Conservation (phyloP, 1,140 invertebrate genomes). For the Protaetia brevitarsis region DNA sequence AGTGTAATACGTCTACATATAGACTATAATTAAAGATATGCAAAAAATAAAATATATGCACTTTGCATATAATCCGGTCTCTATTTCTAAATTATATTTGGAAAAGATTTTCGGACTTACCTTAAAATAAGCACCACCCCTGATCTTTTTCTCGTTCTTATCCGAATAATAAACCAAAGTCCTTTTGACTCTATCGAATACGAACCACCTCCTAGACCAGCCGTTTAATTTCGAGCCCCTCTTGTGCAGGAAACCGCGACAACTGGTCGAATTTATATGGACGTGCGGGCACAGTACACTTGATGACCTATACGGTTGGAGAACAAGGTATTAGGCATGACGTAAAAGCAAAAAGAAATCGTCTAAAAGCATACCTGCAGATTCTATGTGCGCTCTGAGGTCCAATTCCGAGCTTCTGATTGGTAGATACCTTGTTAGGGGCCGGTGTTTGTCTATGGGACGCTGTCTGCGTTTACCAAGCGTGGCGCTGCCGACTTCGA, state of each 20-base stretch:
- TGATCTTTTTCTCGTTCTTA: slow-evolving; percentile 80
- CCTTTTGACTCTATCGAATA: slow-evolving; percentile 85
- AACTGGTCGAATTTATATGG: slow-evolving; percentile 72
- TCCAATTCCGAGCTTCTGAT: slow-evolving; percentile 86
- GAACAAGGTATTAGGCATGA: no score
- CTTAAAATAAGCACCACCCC: slow-evolving; percentile 91
- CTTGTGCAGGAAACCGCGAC: slow-evolving; percentile 88
- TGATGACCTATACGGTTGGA: slow-evolving; percentile 75
- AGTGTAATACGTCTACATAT: no score
- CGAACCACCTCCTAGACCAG: slow-evolving; percentile 96
- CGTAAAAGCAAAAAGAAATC: no score
- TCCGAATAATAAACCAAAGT: slow-evolving; percentile 90
- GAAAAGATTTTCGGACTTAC: slow-evolving; percentile 48
- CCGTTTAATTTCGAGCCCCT: slow-evolving; percentile 88
- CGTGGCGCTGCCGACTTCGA: slow-evolving; percentile 39
- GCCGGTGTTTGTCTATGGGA: slow-evolving; percentile 65
- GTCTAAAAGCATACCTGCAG: no score
- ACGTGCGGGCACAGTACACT: slow-evolving; percentile 87
- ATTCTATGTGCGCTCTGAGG: slow-evolving; percentile 85
- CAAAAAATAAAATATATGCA: no score
- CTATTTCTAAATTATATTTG: no score
- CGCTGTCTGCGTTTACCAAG: slow-evolving; percentile 45
- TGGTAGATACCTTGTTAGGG: slow-evolving; percentile 89
- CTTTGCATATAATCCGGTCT: no score
- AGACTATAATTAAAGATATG: no score